phyloP scores from a whole-genome alignment of 2,113 vertebrate genomes.

The Cinclus mexicanus region DNA sequence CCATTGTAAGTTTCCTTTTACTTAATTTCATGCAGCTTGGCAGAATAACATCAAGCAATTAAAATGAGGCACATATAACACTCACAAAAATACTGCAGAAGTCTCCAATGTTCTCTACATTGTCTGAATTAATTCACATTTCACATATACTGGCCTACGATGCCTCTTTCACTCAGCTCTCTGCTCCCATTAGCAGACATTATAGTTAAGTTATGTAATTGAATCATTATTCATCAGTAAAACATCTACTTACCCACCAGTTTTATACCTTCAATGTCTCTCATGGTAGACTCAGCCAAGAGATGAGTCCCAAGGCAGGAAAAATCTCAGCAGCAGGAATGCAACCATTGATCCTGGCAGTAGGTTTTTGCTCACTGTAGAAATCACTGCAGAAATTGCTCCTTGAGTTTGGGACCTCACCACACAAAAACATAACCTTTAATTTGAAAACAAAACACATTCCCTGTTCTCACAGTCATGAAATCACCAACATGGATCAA shows the following conservation, averaged over 20 bases:
- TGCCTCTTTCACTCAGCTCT: neutral
- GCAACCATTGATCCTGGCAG: neutral
- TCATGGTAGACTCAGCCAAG: neutral
- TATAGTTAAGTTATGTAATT: constrained; percentile 26
- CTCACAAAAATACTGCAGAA: neutral
- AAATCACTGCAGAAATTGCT: neutral
- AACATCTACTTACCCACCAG: constrained; percentile 15
- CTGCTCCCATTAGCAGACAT: constrained; percentile 1
- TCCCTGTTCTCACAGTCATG: neutral
- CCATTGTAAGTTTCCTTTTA: neutral
- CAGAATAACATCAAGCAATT: constrained; percentile 32
- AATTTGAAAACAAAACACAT: neutral
- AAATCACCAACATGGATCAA: neutral
- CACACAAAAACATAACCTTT: neutral
- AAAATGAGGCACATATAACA: neutral
- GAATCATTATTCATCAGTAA: constrained; percentile 39
- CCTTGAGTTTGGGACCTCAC: neutral
- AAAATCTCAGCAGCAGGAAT: neutral
- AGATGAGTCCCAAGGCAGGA: neutral
- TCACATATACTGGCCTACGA: neutral
- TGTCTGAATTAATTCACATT: neutral
- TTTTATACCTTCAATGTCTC: neutral
- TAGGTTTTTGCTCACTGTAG: neutral
- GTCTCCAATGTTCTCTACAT: neutral
- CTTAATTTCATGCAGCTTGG: constrained; percentile 34